Evolutionary conservation across 2,113 vertebrate genomes (phyloP), one percentile per base, ranked within the genome.

Genomic region (Chaetodon trifascialis): DNA sequence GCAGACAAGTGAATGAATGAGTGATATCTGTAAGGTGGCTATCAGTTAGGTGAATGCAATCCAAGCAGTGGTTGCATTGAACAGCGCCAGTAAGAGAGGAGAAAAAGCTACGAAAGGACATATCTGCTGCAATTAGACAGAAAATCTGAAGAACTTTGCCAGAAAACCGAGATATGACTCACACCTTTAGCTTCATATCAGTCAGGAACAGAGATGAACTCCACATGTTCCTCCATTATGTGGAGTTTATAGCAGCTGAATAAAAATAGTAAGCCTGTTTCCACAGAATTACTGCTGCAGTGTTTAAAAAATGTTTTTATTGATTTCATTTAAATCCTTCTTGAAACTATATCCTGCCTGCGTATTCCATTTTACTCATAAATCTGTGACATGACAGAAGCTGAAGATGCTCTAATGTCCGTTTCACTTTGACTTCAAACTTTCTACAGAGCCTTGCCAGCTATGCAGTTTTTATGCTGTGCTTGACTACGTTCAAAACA

Each of bases 1-100:
- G 71, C 30, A 59, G 84, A 76, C 25, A 46, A n/a, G 56, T 11
- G 54, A 67, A 56, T 77, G 68, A 78, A 79, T 90, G 82, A 69
- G 73, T 70, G 65, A 84, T 70, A 80, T 86, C 58, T 74, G 69
- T 85, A 77, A 49, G 60, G 51, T 46, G 80, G 42, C 51, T 88
- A 72, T 91, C 90, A 88, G 79, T 25, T 73, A 52, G 40, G 65
- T 64, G 40, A 55, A 19, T 11, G 70, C 58, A 86, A 89, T 87
- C 64, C 71, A 73, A 86, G 85, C 91, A 86, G 86, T 83, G 91
- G 87, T 59, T 84, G 51, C 70, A 76, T 69, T 76, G 72, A 79
- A 51, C 47, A 40, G 23, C 38, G 84, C 70, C 56, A 77, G 59
- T 46, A 60, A 73, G 40, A 58, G 19, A 69, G 71, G 52, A 46